phyloP scores from a whole-genome alignment of 1,140 invertebrate species.

The Drosophila insularis region DNA sequence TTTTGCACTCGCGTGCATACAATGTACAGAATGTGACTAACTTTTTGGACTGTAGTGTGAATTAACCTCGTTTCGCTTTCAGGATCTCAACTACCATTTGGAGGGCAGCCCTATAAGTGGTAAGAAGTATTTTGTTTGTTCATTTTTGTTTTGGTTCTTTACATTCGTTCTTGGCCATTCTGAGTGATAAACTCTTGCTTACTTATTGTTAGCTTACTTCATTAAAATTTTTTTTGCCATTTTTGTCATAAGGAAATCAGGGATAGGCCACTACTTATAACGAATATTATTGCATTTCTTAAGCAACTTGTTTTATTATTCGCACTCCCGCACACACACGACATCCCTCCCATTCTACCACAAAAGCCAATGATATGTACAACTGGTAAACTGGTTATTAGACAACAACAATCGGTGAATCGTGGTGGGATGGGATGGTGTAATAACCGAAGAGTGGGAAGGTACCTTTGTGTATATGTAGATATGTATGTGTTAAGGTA shows the following conservation, averaged over 20 bases:
- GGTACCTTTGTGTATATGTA: neutral
- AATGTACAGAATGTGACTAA: constrained; percentile 11
- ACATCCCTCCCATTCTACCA: neutral
- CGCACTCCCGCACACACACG: neutral
- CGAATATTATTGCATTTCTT: constrained; percentile 17
- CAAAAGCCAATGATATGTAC: constrained; percentile 41
- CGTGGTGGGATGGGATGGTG: neutral
- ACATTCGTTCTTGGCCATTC: constrained; percentile 8
- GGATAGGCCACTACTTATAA: constrained; percentile 15
- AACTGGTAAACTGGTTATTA: constrained; percentile 49
- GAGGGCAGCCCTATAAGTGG: constrained; percentile 71
- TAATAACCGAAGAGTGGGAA: neutral
- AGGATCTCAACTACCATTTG: constrained; percentile 29
- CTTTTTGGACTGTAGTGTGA: constrained; percentile 46
- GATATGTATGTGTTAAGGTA: constrained; percentile 13
- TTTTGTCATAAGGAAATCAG: constrained; percentile 17
- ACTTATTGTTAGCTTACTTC: constrained; percentile 25
- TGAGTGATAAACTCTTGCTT: neutral
- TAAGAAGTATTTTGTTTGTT: constrained; percentile 39
- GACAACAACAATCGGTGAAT: neutral
- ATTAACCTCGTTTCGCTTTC: constrained; percentile 73
- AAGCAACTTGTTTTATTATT: constrained; percentile 48
- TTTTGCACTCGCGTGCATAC: constrained; percentile 60
- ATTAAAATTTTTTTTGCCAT: constrained; percentile 45
- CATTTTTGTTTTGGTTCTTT: constrained; percentile 69